Conservation (phyloP, 2,888 invertebrate species). For the Tetanocera ferruginea region DNA sequence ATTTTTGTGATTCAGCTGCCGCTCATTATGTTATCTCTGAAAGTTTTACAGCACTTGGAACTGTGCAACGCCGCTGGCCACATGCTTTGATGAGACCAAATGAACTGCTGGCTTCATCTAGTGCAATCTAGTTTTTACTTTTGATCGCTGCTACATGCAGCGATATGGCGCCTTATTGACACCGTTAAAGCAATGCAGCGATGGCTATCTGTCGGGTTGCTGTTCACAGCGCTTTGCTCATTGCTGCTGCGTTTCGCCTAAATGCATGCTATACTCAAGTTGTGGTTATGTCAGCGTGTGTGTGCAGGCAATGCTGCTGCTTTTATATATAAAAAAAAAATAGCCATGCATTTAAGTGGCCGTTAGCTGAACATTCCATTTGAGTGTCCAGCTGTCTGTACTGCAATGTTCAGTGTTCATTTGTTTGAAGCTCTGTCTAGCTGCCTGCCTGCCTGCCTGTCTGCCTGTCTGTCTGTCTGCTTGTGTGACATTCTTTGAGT, state of each 20-base stretch:
- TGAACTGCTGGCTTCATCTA: neutral
- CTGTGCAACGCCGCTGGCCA: neutral
- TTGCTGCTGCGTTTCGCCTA: neutral
- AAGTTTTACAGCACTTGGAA: neutral
- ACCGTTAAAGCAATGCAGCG: neutral
- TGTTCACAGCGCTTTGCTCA: neutral
- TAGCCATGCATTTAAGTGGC: neutral
- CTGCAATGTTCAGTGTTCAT: neutral
- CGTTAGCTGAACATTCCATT: neutral
- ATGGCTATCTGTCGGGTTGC: neutral
- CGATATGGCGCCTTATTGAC: neutral
- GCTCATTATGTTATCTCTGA: neutral
- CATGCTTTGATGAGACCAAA: neutral
- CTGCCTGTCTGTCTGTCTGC: neutral
- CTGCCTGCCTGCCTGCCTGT: neutral
- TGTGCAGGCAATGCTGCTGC: too few relatives aligned
- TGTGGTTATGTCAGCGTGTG: neutral
- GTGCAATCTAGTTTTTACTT: neutral
- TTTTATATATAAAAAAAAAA: too few relatives aligned
- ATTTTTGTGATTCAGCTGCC: neutral
- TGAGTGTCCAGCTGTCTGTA: neutral
- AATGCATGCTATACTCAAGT: neutral
- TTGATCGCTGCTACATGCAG: neutral
- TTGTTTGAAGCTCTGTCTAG: neutral
- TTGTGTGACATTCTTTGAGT: neutral